phyloP scores from a whole-genome alignment of 2,113 vertebrate genomes.

The Poeciliopsis prolifica region DNA sequence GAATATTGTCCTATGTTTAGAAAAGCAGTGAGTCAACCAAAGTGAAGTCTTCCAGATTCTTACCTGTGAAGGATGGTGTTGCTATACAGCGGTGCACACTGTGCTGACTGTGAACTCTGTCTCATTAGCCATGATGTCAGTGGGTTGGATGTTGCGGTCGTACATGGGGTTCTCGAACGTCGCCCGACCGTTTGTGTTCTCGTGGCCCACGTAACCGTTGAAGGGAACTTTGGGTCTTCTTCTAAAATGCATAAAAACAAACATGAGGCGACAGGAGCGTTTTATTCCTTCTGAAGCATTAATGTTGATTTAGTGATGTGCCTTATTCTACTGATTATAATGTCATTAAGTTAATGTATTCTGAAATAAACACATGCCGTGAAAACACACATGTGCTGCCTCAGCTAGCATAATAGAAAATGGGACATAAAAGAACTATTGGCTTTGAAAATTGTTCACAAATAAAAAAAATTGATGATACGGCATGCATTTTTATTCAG shows the following conservation, averaged over 20 bases:
- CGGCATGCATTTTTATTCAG: background rate
- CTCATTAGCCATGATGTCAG: conserved; percentile 92
- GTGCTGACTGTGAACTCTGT: conserved; percentile 98
- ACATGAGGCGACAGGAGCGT: background rate
- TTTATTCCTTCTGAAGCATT: conserved; percentile 5
- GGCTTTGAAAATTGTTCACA: background rate
- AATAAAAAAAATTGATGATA: background rate
- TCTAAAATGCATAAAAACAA: conserved; percentile 67
- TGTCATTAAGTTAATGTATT: background rate
- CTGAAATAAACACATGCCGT: background rate
- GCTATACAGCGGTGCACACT: conserved; percentile 99
- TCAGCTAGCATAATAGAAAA: background rate
- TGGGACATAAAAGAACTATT: no score
- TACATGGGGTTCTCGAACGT: conserved; percentile 99
- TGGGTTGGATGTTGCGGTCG: conserved; percentile 95
- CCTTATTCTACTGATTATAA: background rate
- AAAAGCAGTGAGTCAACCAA: conserved; percentile 27
- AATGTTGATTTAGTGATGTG: background rate
- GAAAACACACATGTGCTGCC: background rate
- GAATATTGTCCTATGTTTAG: conserved; percentile 22
- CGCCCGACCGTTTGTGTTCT: conserved; percentile 93
- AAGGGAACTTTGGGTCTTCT: conserved; percentile 98
- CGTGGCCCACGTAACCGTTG: conserved; percentile 95
- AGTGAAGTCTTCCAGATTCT: conserved; percentile 18
- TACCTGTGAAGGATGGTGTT: conserved; percentile 75